Base-by-base conservation (phyloP, 2,797 vertebrate genomes). In the Chaetophractus vellerosus region DNA sequence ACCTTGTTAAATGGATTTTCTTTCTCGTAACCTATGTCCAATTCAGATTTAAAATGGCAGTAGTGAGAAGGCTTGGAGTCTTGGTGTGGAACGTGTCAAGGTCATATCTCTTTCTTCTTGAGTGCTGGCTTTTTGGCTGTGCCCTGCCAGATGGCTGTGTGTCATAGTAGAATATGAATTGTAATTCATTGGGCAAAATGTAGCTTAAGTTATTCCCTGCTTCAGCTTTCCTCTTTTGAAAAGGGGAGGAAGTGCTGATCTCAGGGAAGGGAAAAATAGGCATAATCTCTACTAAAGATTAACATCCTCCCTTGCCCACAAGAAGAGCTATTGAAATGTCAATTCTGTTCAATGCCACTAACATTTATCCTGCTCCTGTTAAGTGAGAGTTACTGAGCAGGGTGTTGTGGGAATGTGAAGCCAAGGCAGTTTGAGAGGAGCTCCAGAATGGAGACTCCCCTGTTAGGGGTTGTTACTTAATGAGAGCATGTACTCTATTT, bases 281-380 rank as follows among this genome's bases (percentile, higher is more conserved):
- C 63, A 8, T 95, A 94, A 94, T 96, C 74, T 92, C 57, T 71
- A n/a, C 50, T 48, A 50, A 89, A 96, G 92, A 95, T 83, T 85
- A 97, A 92, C 71, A 72, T 74, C 86, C 86, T 90, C 33, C 90
- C 90, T 11, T 97, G 59, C 59, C 86, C 81, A 75, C 31, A 90
- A 80, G 93, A 96, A 96, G 92, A 96, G 81, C 91, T 97, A 74
- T 69, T 89, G 92, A 96, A 95, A 94, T 85, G 95, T 92, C 94
- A 93, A 7, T 96, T 96, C 61, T 64, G 31, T 82, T 96, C 48
- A 78, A 0, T 89, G 82, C 85, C 50, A 31, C 79, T 80, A 89
- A 85, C 96, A 88, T 97, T 95, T 93, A 83, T 87, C 78, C 85
- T 79, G 2, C 55, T 74, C 69, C 90, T 93, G 26, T 96, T 96